Evolutionary conservation across 2,113 vertebrate genomes (phyloP), one percentile per base, ranked within the genome.

Genomic region (Athene noctua): DNA sequence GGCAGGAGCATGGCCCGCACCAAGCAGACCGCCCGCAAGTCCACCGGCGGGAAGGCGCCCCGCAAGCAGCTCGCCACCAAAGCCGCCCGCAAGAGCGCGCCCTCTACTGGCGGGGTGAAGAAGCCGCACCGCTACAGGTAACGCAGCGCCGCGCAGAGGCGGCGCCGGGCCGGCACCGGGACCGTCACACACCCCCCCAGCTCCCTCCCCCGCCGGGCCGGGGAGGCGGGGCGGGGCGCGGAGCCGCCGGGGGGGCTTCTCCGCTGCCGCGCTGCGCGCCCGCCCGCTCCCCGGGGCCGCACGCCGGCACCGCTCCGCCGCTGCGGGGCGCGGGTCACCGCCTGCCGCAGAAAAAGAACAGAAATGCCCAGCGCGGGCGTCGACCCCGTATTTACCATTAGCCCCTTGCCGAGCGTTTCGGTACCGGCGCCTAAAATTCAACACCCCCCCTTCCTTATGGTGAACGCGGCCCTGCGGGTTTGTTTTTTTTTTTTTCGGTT

Each of bases 91-190:
- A 99, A 99, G 96, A 99, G 99, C 44, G 99, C 99, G 19, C 99
- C 99, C 9, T 98, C 99, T 46, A 99, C 99, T 55, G 99, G 99
- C 40, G 99, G 99, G 15, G 99, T 99, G 57, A 99, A 99, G 98
- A 99, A 99, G 95, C 99, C 99, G 79, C 99, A 99, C 97, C 98
- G 99, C 38, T 99, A 99, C 98, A 98, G 99, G 99, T 99, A 93
- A 91, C 97, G 98, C 98, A 97, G 98, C 98, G 88, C 98, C 98
- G 75, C 98, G 98, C 85, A 98, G 97, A 95, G 98, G 98, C 73
- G 46, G 58, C 36, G 10, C 54, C 30, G 46, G 47, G 54, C 26
- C n/a, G 46, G 38, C 42, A 44, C 42, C 42, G 42, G 42, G 42
- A 44, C 42, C 42, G 42, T 44, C 42, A 44, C 42, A 44, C 42